phyloP scores from a whole-genome alignment of 2,888 invertebrate species.

The Acleris holmiana region DNA sequence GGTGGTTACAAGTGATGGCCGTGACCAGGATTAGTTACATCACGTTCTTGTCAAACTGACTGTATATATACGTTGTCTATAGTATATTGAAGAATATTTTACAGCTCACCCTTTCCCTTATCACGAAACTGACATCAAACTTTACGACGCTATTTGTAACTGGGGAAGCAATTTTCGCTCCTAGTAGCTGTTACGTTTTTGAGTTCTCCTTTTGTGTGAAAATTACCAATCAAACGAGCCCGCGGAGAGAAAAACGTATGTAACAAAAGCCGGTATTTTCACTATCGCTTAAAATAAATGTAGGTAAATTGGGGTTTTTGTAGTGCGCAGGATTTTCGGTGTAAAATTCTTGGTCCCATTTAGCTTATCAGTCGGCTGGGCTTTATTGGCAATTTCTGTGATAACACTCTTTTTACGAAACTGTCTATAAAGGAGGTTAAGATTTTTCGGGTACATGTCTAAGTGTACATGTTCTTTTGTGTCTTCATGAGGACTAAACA shows the following conservation, averaged over 20 bases:
- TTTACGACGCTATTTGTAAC: conserved; percentile 24
- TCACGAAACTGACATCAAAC: conserved; percentile 29
- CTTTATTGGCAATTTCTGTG: not conserved
- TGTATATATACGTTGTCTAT: too few relatives aligned
- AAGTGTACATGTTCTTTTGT: too few relatives aligned
- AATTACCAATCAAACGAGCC: conserved; percentile 28
- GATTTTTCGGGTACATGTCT: not conserved
- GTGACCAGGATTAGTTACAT: too few relatives aligned
- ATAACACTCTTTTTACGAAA: not conserved
- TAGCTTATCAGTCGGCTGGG: conserved; percentile 3
- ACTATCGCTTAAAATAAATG: conserved; percentile 23
- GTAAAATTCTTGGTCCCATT: conserved; percentile 1
- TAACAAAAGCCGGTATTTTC: conserved; percentile 14
- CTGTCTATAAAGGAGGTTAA: not conserved
- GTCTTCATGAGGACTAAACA: too few relatives aligned
- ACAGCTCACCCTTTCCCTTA: conserved; percentile 17
- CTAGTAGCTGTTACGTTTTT: conserved; percentile 21
- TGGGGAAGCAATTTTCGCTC: conserved; percentile 23
- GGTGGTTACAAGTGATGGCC: too few relatives aligned
- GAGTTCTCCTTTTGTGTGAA: conserved; percentile 21
- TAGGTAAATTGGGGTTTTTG: conserved; percentile 16
- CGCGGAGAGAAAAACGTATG: conserved; percentile 22
- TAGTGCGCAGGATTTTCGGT: not conserved
- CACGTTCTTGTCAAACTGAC: too few relatives aligned
- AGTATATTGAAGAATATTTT: conserved; percentile 16